A percentile compares a stretch with the other conserved stretches of the same genome.
Evolutionary conservation across 2,888 invertebrate genomes (phyloP).

Genomic region (Leuctra nigra): DNA sequence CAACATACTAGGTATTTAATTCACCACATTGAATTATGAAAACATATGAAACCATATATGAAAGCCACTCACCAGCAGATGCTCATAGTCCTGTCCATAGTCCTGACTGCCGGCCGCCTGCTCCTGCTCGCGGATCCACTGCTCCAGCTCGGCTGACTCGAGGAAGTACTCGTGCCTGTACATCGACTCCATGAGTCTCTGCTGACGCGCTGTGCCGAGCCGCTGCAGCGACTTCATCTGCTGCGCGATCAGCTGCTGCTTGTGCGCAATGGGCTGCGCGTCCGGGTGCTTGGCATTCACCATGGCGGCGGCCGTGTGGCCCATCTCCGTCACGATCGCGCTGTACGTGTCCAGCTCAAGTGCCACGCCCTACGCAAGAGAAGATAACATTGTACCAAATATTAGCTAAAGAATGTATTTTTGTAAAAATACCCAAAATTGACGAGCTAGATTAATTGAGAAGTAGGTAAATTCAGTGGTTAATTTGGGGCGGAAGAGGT

Average conservation of each 20-base stretch:
- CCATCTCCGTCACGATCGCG: constrained; percentile 88
- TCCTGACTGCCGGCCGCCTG: constrained; percentile 86
- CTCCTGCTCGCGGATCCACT: constrained; percentile 88
- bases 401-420: not conserved
- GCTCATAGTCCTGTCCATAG: constrained; percentile 91
- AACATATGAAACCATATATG: no score
- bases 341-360: constrained; percentile 87
- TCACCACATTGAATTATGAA: no score
- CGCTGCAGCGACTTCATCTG: constrained; percentile 75
- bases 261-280: constrained; percentile 67
- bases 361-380: constrained; percentile 86
- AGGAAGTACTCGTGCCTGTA: constrained; percentile 86
- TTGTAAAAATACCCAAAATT: not conserved
- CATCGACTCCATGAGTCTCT: constrained; percentile 83
- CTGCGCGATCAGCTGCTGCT: constrained; percentile 69
- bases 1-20: no score
- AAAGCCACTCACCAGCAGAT: constrained; percentile 64
- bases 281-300: constrained; percentile 76
- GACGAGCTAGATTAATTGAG: no score
- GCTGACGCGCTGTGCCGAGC: constrained; percentile 69
- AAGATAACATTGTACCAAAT: no score
- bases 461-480: no score
- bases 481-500: no score
- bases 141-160: constrained; percentile 83
- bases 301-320: constrained; percentile 76